Evolutionary conservation across 1,140 invertebrate species (phyloP).

Genomic region (Pissodes strobi): DNA sequence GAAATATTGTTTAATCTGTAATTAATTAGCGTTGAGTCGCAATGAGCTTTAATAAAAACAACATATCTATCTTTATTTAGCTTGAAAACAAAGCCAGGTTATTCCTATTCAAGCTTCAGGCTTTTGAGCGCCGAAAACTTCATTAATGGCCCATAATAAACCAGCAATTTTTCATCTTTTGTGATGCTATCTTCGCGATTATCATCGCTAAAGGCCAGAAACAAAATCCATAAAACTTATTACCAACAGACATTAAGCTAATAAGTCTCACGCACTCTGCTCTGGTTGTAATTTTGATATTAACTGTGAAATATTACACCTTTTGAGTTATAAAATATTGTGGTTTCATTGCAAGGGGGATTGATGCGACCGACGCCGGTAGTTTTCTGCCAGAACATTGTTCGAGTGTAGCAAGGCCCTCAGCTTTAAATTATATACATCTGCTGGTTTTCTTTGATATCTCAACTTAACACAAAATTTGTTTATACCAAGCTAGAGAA

Average conservation of each 20-base stretch:
- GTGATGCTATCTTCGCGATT: conserved; percentile 32
- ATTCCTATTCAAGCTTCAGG: conserved; percentile 10
- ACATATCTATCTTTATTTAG: conserved; percentile 25
- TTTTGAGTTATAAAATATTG: conserved; percentile 23
- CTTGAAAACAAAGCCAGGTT: conserved; percentile 12
- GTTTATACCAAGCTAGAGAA: too few relatives aligned
- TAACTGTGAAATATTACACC: conserved; percentile 30
- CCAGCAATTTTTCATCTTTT: conserved; percentile 35
- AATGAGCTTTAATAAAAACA: conserved; percentile 18
- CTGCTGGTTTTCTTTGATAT: too few relatives aligned
- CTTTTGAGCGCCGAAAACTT: conserved; percentile 29
- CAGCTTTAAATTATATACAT: too few relatives aligned
- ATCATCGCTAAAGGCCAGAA: conserved; percentile 33
- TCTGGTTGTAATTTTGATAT: conserved; percentile 21
- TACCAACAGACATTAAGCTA: conserved; percentile 36
- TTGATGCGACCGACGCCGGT: conserved; percentile 22
- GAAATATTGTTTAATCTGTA: too few relatives aligned
- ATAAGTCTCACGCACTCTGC: conserved; percentile 33
- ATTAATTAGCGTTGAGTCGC: too few relatives aligned
- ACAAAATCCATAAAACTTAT: conserved; percentile 38
- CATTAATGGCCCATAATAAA: conserved; percentile 35
- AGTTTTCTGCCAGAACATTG: too few relatives aligned
- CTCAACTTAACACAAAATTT: too few relatives aligned
- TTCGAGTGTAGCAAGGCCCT: too few relatives aligned
- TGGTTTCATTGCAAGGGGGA: conserved; percentile 18